phyloP scores from a whole-genome alignment of 2,888 invertebrate genomes.

The Agriopis marginaria region DNA sequence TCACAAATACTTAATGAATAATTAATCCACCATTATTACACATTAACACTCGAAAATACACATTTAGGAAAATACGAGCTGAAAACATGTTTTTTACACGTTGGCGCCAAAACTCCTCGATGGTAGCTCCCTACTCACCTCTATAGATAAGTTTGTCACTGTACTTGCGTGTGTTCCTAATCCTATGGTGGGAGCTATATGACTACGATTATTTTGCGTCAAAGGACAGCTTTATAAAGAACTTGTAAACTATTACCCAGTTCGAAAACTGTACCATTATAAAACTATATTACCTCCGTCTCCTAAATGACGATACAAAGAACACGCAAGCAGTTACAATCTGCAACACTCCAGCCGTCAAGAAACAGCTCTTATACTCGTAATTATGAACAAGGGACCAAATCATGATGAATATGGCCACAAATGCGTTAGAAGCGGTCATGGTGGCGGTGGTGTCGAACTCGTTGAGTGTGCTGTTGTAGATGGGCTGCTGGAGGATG shows the following conservation, averaged over 20 bases:
- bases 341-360: constrained; percentile 73
- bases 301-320: constrained; percentile 71
- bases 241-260: not conserved
- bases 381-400: constrained; percentile 74
- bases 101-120: no score
- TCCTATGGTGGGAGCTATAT: no score
- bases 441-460: constrained; percentile 80
- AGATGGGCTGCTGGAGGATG: constrained; percentile 75
- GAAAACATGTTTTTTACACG: no score
- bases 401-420: constrained; percentile 68
- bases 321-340: constrained; percentile 69
- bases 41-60: no score
- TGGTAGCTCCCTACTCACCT: no score
- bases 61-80: no score
- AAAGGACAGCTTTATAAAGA: no score
- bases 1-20: no score
- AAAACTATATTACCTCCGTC: constrained; percentile 58
- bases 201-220: no score
- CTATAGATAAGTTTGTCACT: no score
- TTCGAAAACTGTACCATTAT: not conserved
- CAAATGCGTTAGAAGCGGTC: constrained; percentile 73
- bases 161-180: no score
- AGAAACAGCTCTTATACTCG: constrained; percentile 73
- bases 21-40: no score
- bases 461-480: constrained; percentile 76